Evolutionary conservation across 1,140 invertebrate species (phyloP), one percentile per base, ranked within the genome.

Genomic region (Apocrypta bakeri): DNA sequence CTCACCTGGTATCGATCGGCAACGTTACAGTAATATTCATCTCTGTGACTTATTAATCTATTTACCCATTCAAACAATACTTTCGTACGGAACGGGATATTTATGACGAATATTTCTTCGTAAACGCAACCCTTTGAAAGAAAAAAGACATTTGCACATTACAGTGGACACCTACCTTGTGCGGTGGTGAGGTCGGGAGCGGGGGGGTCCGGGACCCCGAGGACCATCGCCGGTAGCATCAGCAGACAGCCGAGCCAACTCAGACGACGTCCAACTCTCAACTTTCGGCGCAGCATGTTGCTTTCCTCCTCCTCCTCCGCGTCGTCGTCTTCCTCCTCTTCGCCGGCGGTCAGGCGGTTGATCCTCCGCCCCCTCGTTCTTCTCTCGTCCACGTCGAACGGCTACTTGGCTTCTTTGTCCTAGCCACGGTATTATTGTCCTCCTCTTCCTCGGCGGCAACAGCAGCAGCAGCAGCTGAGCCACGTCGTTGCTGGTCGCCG

Each of bases 161-260:
- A n/a, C n/a, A n/a, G 48, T 1, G 1, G 14, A n/a, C 21, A 56
- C 75, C 87, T 85, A 90, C 90, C 88, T 85, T 87, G 84, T 24
- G 84, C 29, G 3, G 86, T 88, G 48, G 87, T 87, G 4, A 84
- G 29, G 29, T 90, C 87, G 63, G 85, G 85, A 37, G 64, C 21
- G 0, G 25, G 64, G 24, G 86, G 80, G 76, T 90, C 88, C 79
- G 90, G 87, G 37, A 84, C 81, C 72, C 86, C 90, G 37, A 87
- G 77, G 61, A 71, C 88, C 64, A 84, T 66, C 48, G 48, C 48
- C 33, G 81, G 69, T 76, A 84, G 80, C 21, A 88, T 37, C 33
- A 85, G 85, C 63, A 84, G 78, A 7, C 66, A 66, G 78, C 82
- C 79, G 71, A 69, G 68, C 83, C 79, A 79, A 63, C 48, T 61